These are phyloP conservation scores for Rhombomys opimus DNA, from an alignment of 2,113 vertebrate species.

Conservation along the genomic window DNA sequence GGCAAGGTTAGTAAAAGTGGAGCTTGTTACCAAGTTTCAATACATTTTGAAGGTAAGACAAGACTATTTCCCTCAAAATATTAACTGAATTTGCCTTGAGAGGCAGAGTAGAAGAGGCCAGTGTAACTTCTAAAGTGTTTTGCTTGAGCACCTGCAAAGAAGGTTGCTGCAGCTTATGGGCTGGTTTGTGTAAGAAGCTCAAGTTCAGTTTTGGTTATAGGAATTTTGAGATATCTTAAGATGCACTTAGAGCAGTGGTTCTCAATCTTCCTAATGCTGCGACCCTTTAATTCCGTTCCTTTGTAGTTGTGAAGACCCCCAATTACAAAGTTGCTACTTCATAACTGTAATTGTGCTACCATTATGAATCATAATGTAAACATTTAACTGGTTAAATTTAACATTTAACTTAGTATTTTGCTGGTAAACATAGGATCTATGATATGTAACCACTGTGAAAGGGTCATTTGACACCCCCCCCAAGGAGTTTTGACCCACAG, in stretches of 20 bases:
- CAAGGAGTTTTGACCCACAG: background rate
- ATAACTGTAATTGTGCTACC: background rate
- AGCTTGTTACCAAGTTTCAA: background rate
- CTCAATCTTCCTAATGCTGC: background rate
- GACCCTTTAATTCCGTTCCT: background rate
- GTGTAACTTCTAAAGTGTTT: background rate
- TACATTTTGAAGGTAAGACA: slow-evolving; percentile 33
- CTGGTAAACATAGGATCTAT: background rate
- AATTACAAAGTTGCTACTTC: background rate
- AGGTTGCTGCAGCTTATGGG: background rate
- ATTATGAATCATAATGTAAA: background rate
- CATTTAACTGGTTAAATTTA: background rate
- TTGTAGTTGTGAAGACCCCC: background rate
- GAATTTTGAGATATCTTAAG: slow-evolving; percentile 21
- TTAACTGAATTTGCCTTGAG: background rate
- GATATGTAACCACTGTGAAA: background rate
- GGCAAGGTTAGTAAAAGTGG: background rate
- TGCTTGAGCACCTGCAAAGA: background rate
- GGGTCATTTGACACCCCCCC: background rate
- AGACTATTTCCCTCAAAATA: background rate
- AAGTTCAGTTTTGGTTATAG: slow-evolving; percentile 21
- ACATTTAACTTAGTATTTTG: too few relatives aligned
- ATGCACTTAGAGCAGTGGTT: background rate
- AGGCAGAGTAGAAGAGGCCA: background rate
- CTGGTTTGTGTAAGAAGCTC: background rate